Conservation (phyloP, 2,797 vertebrate species). For the Falco cherrug region DNA sequence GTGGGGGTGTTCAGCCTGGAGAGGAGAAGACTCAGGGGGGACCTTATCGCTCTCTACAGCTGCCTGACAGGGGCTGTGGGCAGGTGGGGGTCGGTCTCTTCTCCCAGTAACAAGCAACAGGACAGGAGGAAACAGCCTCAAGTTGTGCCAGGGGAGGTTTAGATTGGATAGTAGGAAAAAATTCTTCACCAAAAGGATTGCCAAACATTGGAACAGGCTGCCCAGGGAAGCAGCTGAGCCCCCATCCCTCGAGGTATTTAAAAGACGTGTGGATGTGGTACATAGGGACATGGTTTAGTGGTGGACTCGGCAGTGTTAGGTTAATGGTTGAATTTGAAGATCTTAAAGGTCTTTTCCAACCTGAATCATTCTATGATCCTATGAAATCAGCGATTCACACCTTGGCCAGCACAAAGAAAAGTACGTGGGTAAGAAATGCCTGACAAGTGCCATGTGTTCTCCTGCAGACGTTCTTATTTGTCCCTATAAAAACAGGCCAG, state of each 20-base stretch:
- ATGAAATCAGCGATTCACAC: not conserved
- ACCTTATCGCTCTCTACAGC: too few relatives aligned
- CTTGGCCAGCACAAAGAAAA: not conserved
- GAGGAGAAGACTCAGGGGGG: too few relatives aligned
- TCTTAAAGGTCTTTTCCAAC: too few relatives aligned
- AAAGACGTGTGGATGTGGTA: too few relatives aligned
- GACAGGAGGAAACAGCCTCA: not conserved
- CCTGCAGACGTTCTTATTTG: not conserved
- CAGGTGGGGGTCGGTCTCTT: not conserved
- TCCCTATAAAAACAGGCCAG: not conserved
- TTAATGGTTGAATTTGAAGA: too few relatives aligned
- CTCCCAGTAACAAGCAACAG: not conserved
- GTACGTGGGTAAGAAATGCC: not conserved
- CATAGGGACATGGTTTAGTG: too few relatives aligned
- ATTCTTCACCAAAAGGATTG: not conserved
- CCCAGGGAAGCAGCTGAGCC: accelerated
- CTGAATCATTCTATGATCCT: too few relatives aligned
- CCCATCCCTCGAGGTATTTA: too few relatives aligned
- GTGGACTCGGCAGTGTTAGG: too few relatives aligned
- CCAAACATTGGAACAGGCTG: not conserved
- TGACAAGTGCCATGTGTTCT: not conserved
- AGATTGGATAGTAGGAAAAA: not conserved
- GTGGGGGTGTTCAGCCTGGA: too few relatives aligned
- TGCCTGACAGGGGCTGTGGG: not conserved
- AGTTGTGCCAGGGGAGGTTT: not conserved